phyloP scores from a whole-genome alignment of 2,888 invertebrate genomes.

The Dasypogon diadema region DNA sequence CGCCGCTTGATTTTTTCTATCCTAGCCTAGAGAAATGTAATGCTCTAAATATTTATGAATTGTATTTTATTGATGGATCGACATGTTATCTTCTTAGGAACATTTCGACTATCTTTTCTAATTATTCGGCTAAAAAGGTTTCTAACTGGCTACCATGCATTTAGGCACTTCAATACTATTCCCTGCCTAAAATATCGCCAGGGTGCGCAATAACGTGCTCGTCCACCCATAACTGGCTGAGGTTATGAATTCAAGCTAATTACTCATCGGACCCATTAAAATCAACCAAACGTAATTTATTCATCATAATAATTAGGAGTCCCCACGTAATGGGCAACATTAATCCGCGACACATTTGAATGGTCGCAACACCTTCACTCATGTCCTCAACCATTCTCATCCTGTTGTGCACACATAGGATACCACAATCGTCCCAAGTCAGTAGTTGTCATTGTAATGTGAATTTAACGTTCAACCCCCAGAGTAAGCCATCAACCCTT shows the following conservation, averaged over 20 bases:
- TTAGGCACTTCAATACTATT: too few species aligned
- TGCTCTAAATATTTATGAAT: too few species aligned
- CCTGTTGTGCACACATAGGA: conserved; percentile 13
- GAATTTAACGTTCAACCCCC: conserved; percentile 24
- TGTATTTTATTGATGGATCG: too few species aligned
- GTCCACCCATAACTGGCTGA: not conserved
- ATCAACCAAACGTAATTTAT: conserved; percentile 38
- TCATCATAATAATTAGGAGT: conserved; percentile 42
- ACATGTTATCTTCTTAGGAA: too few species aligned
- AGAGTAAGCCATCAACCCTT: conserved; percentile 34
- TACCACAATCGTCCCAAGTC: conserved; percentile 44
- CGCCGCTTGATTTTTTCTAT: too few species aligned
- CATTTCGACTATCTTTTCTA: too few species aligned
- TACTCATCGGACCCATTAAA: conserved; percentile 40
- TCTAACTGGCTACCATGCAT: too few species aligned
- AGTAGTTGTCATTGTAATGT: conserved; percentile 31
- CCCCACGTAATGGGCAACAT: conserved; percentile 23
- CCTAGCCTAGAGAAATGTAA: too few species aligned
- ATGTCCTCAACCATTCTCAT: conserved; percentile 7
- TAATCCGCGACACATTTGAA: conserved; percentile 36
- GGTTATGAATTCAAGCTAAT: conserved; percentile 37
- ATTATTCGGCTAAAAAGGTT: too few species aligned
- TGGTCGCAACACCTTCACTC: conserved; percentile 21
- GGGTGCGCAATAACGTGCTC: too few species aligned
- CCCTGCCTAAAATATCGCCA: too few species aligned